Percentiles rank a stretch among this genome's conserved stretches.
These are phyloP conservation scores for Hestina assimilis DNA, from an alignment of 1,140 invertebrate species.

Conservation along the genomic window DNA sequence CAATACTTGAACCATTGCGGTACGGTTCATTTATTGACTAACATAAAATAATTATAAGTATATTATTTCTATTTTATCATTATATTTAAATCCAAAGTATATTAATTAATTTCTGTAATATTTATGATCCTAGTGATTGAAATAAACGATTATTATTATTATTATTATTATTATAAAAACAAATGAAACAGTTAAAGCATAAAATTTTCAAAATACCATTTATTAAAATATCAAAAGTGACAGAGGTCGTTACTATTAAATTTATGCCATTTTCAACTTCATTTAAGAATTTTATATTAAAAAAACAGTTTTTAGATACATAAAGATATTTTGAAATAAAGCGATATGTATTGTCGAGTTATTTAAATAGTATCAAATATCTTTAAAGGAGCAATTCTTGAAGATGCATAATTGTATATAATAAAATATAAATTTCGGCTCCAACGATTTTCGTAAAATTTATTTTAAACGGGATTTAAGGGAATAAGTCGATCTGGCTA, in stretches of 20 bases:
- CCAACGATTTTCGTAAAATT: neutral
- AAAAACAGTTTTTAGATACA: conserved; percentile 3
- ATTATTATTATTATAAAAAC: neutral
- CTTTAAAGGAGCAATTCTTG: too few relatives aligned
- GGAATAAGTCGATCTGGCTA: neutral
- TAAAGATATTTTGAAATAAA: neutral
- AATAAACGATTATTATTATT: neutral
- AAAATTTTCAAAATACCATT: neutral
- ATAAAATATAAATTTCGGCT: neutral
- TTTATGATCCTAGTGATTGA: too few relatives aligned
- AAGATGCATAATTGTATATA: too few relatives aligned
- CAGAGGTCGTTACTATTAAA: neutral
- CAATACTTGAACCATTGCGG: too few relatives aligned
- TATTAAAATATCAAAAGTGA: neutral
- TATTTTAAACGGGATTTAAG: neutral
- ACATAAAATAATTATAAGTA: too few relatives aligned
- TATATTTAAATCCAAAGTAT: too few relatives aligned
- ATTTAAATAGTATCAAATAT: too few relatives aligned
- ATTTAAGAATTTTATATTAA: conserved; percentile 1
- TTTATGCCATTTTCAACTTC: conserved; percentile 3
- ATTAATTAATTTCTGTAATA: too few relatives aligned
- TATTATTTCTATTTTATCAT: too few relatives aligned
- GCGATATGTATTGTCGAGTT: neutral
- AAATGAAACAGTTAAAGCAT: neutral
- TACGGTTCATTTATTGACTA: too few relatives aligned